Evolutionary conservation across 2,113 vertebrate genomes (phyloP).

Genomic region (Xiphophorus couchianus): DNA sequence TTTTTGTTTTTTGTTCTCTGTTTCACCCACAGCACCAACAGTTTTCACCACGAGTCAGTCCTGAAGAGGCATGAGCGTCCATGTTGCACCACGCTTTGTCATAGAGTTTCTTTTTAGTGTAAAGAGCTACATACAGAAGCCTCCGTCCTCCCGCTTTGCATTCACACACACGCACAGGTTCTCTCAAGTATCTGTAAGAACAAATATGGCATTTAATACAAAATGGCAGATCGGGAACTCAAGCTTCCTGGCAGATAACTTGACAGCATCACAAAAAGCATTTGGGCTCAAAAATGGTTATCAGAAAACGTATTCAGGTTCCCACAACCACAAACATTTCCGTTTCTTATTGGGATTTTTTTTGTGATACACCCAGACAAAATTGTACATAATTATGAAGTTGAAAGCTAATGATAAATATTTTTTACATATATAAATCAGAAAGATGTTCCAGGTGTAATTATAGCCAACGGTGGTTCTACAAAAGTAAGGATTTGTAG

Average conservation of each 20-base stretch:
- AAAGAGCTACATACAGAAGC: conserved; percentile 75
- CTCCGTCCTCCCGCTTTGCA: conserved; percentile 9
- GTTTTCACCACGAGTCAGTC: conserved; percentile 30
- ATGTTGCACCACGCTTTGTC: conserved; percentile 31
- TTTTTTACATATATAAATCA: neutral
- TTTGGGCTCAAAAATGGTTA: neutral
- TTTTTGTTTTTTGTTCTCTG: conserved; percentile 26
- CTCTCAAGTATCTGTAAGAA: conserved; percentile 67
- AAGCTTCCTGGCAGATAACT: conserved; percentile 48
- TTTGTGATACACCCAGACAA: neutral
- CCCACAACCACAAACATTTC: neutral
- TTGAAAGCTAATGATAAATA: neutral
- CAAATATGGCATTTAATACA: conserved; percentile 73
- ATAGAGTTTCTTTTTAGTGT: conserved; percentile 51
- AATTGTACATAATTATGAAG: neutral
- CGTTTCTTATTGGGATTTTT: neutral
- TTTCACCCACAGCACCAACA: conserved; percentile 26
- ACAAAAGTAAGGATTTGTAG: neutral
- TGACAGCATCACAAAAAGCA: neutral
- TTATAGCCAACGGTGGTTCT: neutral
- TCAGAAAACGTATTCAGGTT: neutral
- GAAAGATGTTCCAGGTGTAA: neutral
- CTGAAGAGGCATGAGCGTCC: conserved; percentile 32
- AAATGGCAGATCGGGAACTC: conserved; percentile 65
- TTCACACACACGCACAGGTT: conserved; percentile 34